Base-by-base conservation (phyloP, 2,113 vertebrate species). In the Macrotus californicus region DNA sequence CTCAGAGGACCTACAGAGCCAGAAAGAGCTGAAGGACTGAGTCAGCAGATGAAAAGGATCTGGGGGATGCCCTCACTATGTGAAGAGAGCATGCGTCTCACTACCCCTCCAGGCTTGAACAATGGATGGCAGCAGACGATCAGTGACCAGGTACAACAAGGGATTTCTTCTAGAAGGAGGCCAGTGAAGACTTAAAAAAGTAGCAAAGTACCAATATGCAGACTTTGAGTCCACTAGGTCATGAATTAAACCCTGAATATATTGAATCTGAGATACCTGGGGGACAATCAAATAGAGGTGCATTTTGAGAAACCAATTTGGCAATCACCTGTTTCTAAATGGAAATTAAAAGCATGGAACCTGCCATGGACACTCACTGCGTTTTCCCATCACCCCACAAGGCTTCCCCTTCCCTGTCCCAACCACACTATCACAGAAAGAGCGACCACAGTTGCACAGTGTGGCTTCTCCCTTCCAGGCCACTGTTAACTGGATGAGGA, bases 81-180 rank as follows among this genome's bases (percentile, higher is more conserved):
- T 50, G 31, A 79, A 43, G 15, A 72, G 10, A 43, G 4, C 13
- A 26, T 1, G 21, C 0, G 0, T 73, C 29, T 69, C 41, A 39
- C 3, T n/a, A 66, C 11, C 9, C 43, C 50, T 52, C 16, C 2
- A 9, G 15, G 4, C 61, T 46, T 87, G 43, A 67, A 61, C 10
- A 61, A 48, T 18, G 34, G 12, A 80, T 41, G 14, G 7, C 31
- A 73, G 16, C 29, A 50, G 48, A 81, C 48, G 7, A 22, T 7
- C 52, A 43, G 18, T 36, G n/a, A 76, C 10, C 29, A 21, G 4
- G 16, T n/a, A 5, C 43, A 46, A 64, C 21, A 31, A 86, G 24
- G 5, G 29, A 56, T 12, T 52, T 72, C 43, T 69, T 12, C 52
- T 61, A 61, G 29, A 43, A 36, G 54, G 12, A 89, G 5, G 10